Conservation (phyloP, 2,113 vertebrate genomes). For the Vidua chalybeata region DNA sequence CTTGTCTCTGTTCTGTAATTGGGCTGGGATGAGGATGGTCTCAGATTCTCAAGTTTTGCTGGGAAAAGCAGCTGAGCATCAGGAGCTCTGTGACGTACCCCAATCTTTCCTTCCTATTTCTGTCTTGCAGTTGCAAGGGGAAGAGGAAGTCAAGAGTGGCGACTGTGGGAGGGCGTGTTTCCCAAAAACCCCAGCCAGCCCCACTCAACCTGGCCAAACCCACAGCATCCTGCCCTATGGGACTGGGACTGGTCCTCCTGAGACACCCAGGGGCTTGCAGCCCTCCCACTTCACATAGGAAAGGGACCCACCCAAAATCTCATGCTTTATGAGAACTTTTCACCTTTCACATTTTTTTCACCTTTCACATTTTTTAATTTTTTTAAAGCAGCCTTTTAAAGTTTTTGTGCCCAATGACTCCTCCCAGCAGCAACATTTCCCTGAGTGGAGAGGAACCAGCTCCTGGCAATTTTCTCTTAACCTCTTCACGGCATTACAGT, state of each 20-base stretch:
- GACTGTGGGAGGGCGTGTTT: neutral
- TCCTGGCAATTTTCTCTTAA: neutral
- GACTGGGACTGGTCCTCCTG: neutral
- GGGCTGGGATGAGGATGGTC: neutral
- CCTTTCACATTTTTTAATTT: neutral
- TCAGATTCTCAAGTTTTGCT: neutral
- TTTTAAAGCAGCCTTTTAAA: neutral
- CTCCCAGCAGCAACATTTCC: neutral
- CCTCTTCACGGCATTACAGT: neutral
- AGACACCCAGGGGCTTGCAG: neutral
- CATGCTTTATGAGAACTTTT: neutral
- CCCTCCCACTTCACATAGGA: neutral
- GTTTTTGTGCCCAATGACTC: neutral
- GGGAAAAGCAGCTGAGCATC: neutral
- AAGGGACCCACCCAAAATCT: neutral
- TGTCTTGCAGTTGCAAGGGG: neutral
- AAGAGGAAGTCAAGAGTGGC: constrained; percentile 29
- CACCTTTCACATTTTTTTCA: neutral
- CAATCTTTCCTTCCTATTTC: constrained; percentile 13
- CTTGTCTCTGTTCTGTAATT: neutral
- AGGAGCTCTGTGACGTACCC: neutral
- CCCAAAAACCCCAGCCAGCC: neutral
- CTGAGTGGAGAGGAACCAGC: neutral
- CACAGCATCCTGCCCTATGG: neutral
- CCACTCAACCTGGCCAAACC: neutral